phyloP scores from a whole-genome alignment of 2,113 vertebrate species.

The Chaetorhynchus papuensis region DNA sequence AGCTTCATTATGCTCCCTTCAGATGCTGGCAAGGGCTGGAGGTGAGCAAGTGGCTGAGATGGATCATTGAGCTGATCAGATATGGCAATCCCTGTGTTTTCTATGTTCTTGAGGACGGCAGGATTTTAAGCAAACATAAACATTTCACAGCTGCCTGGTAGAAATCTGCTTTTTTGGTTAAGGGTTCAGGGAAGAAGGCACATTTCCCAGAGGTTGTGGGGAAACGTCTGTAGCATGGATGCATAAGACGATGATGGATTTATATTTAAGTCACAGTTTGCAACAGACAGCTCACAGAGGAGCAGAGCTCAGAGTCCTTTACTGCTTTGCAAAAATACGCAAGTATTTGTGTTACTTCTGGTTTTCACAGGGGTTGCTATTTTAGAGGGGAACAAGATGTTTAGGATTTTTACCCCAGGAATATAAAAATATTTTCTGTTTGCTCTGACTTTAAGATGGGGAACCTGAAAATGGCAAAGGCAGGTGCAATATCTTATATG shows the following conservation, averaged over 20 bases:
- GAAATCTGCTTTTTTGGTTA: slow-evolving; percentile 20
- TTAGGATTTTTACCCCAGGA: not conserved
- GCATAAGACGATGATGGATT: not conserved
- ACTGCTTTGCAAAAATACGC: not conserved
- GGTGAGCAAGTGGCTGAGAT: not conserved
- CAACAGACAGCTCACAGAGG: not conserved
- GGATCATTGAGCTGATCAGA: slow-evolving; percentile 40
- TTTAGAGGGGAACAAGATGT: not conserved
- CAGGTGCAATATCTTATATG: not conserved
- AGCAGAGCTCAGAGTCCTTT: not conserved
- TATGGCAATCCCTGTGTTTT: slow-evolving; percentile 28
- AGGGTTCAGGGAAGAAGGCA: not conserved
- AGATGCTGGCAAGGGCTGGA: not conserved
- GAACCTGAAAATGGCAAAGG: not conserved
- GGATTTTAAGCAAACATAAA: slow-evolving; percentile 41
- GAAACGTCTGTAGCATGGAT: not conserved
- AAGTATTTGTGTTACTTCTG: not conserved
- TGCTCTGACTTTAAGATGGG: not conserved
- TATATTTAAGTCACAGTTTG: not conserved
- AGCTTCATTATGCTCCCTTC: slow-evolving; percentile 26
- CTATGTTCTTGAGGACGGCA: not conserved
- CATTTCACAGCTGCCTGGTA: slow-evolving; percentile 28
- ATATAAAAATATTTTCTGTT: not conserved
- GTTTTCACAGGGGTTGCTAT: not conserved
- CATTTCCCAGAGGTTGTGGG: slow-evolving; percentile 34